These are phyloP conservation scores for Telmatochromis sp. DNA, from an alignment of 2,113 vertebrate species.

Conservation along the genomic window DNA sequence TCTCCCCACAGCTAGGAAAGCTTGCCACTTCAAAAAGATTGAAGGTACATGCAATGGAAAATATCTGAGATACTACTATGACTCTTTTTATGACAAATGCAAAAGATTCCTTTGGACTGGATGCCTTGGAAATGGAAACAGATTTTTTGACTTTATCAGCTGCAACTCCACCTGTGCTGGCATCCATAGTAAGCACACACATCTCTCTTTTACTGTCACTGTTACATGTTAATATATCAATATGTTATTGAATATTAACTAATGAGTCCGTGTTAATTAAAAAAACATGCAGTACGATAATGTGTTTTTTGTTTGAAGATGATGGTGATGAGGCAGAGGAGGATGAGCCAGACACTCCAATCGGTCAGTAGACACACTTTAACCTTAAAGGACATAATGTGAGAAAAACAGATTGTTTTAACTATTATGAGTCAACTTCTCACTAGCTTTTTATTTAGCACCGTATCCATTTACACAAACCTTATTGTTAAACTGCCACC, in stretches of 20 bases:
- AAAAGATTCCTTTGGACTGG: slow-evolving; percentile 56
- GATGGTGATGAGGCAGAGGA: not conserved
- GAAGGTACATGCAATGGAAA: not conserved
- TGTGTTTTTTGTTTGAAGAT: slow-evolving; percentile 37
- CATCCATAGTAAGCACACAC: slow-evolving; percentile 38
- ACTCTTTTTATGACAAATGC: slow-evolving; percentile 43
- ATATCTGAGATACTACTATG: slow-evolving; percentile 43
- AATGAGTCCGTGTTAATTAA: not conserved
- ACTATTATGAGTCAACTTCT: not conserved
- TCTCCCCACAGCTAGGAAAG: slow-evolving; percentile 16
- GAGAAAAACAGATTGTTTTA: not conserved
- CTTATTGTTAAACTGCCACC: not conserved
- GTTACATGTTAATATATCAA: not conserved
- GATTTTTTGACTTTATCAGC: not conserved
- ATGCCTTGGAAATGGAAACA: slow-evolving; percentile 65
- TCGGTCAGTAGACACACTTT: slow-evolving; percentile 48
- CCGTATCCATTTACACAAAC: not conserved
- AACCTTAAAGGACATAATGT: not conserved
- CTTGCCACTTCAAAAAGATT: slow-evolving; percentile 29
- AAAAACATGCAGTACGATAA: not conserved
- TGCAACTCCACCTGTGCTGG: slow-evolving; percentile 67
- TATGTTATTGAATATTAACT: not conserved
- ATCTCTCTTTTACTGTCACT: not conserved
- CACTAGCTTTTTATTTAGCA: not conserved
- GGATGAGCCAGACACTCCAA: slow-evolving; percentile 53